These are phyloP conservation scores for Cacoxenus indagator DNA, from an alignment of 2,888 invertebrate species.

Conservation along the genomic window DNA sequence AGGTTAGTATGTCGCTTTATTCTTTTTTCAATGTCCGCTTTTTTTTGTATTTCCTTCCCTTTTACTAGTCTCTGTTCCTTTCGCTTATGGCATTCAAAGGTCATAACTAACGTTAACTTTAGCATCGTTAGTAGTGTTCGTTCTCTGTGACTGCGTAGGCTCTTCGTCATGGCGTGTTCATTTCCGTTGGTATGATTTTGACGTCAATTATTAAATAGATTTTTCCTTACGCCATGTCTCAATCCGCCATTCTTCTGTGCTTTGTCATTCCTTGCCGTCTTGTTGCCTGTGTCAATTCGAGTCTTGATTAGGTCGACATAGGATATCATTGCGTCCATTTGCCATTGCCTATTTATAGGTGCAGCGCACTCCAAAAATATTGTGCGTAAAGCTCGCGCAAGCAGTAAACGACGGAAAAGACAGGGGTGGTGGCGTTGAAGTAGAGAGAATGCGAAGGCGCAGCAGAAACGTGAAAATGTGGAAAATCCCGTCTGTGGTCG, in stretches of 20 bases:
- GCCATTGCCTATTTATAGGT: constrained; percentile 53
- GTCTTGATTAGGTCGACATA: background rate
- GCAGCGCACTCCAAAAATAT: constrained; percentile 34
- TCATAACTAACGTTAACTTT: background rate
- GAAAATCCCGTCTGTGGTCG: constrained; percentile 14
- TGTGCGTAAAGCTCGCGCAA: background rate
- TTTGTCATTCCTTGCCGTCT: background rate
- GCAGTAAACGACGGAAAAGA: background rate
- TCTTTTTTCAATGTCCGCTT: background rate
- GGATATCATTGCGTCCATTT: constrained; percentile 30
- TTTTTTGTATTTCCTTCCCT: constrained; percentile 32
- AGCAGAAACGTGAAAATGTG: background rate
- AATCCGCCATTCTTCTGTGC: constrained; percentile 30
- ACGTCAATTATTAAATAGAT: constrained; percentile 56
- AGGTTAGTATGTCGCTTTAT: constrained; percentile 53
- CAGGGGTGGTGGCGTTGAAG: background rate
- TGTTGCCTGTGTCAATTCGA: background rate
- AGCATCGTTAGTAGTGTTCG: background rate
- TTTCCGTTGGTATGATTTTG: constrained; percentile 40
- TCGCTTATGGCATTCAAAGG: background rate
- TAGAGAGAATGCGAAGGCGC: background rate
- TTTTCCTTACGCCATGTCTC: background rate
- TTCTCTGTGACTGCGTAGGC: background rate
- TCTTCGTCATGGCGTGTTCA: background rate
- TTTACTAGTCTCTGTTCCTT: constrained; percentile 12